Conservation (phyloP, 2,113 vertebrate species). For the Probosciger aterrimus region DNA sequence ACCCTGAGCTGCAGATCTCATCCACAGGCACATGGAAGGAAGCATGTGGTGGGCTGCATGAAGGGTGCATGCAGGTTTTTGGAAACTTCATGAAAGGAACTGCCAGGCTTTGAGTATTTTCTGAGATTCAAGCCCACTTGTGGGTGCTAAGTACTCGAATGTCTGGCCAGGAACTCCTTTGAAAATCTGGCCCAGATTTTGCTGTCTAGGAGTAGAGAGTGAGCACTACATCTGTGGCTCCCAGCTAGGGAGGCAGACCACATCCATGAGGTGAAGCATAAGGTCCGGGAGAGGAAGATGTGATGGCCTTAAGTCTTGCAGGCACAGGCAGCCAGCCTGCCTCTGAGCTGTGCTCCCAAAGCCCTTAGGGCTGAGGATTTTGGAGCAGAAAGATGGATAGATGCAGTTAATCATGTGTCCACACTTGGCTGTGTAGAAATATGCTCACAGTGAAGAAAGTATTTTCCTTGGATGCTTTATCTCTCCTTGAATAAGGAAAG, state of each 20-base stretch:
- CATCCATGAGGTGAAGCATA: background rate
- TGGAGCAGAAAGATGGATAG: background rate
- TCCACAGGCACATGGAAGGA: background rate
- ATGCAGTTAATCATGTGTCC: background rate
- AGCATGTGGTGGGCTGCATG: background rate
- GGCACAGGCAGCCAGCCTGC: background rate
- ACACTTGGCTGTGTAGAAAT: fast-evolving
- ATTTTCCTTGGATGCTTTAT: background rate
- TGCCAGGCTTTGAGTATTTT: constrained; percentile 2
- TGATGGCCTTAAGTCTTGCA: background rate
- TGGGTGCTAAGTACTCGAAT: background rate
- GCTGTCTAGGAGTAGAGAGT: background rate
- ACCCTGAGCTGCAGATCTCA: background rate
- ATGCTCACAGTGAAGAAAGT: background rate
- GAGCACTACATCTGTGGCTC: background rate
- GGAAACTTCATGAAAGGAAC: background rate
- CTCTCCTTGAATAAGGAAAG: background rate
- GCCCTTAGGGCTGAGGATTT: background rate
- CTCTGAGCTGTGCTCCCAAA: background rate
- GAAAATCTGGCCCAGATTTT: constrained; percentile 2
- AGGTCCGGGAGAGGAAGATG: background rate
- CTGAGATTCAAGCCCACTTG: background rate
- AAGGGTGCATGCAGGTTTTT: background rate
- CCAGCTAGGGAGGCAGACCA: background rate
- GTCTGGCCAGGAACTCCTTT: constrained; percentile 21